These are phyloP conservation scores for Lepus oiostolus DNA, from an alignment of 2,797 vertebrate genomes.

Conservation along the genomic window DNA sequence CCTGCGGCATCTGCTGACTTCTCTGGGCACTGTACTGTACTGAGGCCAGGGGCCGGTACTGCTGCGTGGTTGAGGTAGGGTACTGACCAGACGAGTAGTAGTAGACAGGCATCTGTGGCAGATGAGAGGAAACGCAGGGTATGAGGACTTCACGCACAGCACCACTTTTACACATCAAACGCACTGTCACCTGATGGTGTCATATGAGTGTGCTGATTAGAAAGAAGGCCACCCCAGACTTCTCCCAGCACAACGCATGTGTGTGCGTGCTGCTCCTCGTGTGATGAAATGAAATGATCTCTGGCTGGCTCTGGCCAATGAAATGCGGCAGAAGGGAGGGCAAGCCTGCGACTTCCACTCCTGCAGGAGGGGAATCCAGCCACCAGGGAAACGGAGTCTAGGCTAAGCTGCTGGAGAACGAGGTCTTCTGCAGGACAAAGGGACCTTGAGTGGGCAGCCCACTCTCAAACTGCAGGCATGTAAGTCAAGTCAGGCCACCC, in stretches of 20 bases:
- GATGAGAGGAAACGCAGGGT: background rate
- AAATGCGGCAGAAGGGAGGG: background rate
- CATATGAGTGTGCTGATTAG: too few relatives aligned
- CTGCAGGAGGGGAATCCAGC: background rate
- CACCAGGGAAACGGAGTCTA: background rate
- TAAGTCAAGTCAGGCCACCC: too few relatives aligned
- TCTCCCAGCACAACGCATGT: rapidly evolving
- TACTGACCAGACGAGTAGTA: slow-evolving; percentile 94
- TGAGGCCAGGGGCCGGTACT: slow-evolving; percentile 92
- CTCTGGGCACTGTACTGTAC: slow-evolving; percentile 91
- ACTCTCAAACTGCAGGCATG: rapidly evolving
- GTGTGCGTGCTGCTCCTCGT: background rate
- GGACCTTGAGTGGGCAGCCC: rapidly evolving
- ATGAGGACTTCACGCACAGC: background rate
- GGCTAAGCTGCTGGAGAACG: background rate
- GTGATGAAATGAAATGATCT: background rate
- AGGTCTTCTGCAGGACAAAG: background rate
- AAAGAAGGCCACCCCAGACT: background rate
- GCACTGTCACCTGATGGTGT: rapidly evolving
- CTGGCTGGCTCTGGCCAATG: background rate
- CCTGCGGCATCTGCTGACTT: slow-evolving; percentile 90
- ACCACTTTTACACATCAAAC: background rate
- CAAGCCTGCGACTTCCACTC: background rate
- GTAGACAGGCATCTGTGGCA: slow-evolving; percentile 93
- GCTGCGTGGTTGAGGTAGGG: slow-evolving; percentile 95